Percentiles rank a stretch among this genome's conserved stretches.
These are phyloP conservation scores for Conus ventricosus DNA, from an alignment of 1,140 invertebrate genomes.

Conservation along the genomic window DNA sequence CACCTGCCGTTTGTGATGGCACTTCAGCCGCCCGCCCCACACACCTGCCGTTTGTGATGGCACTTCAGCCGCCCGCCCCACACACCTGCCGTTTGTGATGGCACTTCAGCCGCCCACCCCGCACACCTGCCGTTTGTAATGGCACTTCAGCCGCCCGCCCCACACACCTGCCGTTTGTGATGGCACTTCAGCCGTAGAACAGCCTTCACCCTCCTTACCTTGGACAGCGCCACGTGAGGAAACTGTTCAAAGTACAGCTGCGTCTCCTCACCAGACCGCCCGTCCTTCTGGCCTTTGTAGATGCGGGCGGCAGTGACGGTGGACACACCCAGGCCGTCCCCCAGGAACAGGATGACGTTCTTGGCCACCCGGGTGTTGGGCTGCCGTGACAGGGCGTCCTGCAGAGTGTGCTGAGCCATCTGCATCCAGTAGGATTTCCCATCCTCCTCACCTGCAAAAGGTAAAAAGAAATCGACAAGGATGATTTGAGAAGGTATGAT, in stretches of 20 bases:
- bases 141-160: background rate
- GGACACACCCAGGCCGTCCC: conserved; percentile 67
- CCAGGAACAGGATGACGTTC: conserved; percentile 67
- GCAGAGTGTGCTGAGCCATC: conserved; percentile 31
- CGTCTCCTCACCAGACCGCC: conserved; percentile 66
- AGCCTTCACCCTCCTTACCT: conserved; percentile 77
- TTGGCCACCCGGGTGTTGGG: conserved; percentile 57
- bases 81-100: too few relatives aligned
- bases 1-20: too few relatives aligned
- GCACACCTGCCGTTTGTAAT: too few relatives aligned
- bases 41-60: too few relatives aligned
- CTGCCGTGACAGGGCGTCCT: conserved; percentile 9
- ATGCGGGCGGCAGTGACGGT: conserved; percentile 63
- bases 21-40: background rate
- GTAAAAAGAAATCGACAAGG: too few relatives aligned
- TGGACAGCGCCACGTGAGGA: conserved; percentile 82
- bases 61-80: background rate
- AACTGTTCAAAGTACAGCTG: conserved; percentile 86
- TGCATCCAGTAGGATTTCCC: conserved; percentile 34
- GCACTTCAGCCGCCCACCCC: background rate
- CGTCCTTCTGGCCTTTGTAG: conserved; percentile 82
- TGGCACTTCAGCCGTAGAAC: background rate
- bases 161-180: too few relatives aligned
- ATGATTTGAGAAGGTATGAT: background rate
- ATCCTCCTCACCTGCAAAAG: background rate